Evolutionary conservation across 2,113 vertebrate genomes (phyloP).

Genomic region (Steatornis caripensis): DNA sequence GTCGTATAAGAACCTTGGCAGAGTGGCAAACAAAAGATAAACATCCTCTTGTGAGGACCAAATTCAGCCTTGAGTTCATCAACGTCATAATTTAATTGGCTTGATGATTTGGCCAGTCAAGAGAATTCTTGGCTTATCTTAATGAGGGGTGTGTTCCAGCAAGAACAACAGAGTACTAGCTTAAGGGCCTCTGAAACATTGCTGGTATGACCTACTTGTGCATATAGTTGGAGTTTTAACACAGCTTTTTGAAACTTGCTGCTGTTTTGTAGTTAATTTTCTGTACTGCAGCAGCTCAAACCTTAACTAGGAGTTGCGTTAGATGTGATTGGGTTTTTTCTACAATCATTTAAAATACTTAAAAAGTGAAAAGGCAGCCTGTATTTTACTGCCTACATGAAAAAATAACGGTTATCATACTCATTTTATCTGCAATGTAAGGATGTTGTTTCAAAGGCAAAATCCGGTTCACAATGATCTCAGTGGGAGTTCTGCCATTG

Average conservation of each 20-base stretch:
- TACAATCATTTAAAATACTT: neutral
- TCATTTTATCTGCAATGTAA: neutral
- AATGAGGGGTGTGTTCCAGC: neutral
- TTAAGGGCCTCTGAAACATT: neutral
- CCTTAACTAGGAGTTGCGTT: neutral
- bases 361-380: neutral
- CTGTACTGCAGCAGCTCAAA: neutral
- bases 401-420: neutral
- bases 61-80: neutral
- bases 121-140: slow-evolving; percentile 48
- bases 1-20: neutral
- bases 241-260: neutral
- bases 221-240: neutral
- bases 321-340: neutral
- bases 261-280: neutral
- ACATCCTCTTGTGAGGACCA: neutral
- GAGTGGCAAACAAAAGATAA: neutral
- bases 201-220: neutral
- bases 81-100: neutral
- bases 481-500: neutral
- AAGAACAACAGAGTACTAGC: neutral
- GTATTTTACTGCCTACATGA: neutral
- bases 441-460: slow-evolving; percentile 1
- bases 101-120: neutral
- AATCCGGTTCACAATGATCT: neutral